Evolutionary conservation across 2,113 vertebrate genomes (phyloP).

Genomic region (Speoplatyrhinus poulsoni): DNA sequence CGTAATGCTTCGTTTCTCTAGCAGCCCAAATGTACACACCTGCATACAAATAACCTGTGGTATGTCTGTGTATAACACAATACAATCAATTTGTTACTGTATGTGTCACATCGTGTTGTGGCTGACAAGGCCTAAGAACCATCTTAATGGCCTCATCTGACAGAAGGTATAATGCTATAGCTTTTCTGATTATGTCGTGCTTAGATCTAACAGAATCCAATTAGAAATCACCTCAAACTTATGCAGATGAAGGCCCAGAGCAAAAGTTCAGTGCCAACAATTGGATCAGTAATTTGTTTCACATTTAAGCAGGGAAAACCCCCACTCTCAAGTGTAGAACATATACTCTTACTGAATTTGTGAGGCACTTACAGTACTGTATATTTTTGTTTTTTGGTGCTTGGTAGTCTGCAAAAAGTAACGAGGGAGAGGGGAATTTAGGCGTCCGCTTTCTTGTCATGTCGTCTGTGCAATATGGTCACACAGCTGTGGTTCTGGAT

Average conservation of each 20-base stretch:
- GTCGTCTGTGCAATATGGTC: conserved; percentile 67
- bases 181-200: conserved; percentile 7
- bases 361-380: too few species aligned
- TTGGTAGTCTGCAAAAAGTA: too few species aligned
- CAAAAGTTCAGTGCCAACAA: conserved; percentile 29
- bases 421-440: conserved; percentile 1
- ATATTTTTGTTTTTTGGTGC: too few species aligned
- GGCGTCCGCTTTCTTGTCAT: conserved; percentile 49
- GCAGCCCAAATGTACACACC: too few species aligned
- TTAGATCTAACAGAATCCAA: not conserved
- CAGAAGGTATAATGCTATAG: conserved; percentile 9
- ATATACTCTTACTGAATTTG: too few species aligned
- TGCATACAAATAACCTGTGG: too few species aligned
- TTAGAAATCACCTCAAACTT: too few species aligned
- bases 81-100: conserved; percentile 3
- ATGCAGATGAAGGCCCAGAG: too few species aligned
- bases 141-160: conserved; percentile 29
- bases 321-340: too few species aligned
- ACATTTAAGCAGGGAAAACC: too few species aligned
- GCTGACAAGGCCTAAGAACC: conserved; percentile 8
- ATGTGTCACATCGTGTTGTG: conserved; percentile 14
- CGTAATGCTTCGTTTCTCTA: too few species aligned
- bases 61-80: too few species aligned
- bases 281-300: conserved; percentile 41
- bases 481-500: conserved; percentile 67